Percentiles rank a stretch among this genome's conserved stretches.
phyloP scores from a whole-genome alignment of 2,888 invertebrate genomes.

The Listrodromus nycthemerus region DNA sequence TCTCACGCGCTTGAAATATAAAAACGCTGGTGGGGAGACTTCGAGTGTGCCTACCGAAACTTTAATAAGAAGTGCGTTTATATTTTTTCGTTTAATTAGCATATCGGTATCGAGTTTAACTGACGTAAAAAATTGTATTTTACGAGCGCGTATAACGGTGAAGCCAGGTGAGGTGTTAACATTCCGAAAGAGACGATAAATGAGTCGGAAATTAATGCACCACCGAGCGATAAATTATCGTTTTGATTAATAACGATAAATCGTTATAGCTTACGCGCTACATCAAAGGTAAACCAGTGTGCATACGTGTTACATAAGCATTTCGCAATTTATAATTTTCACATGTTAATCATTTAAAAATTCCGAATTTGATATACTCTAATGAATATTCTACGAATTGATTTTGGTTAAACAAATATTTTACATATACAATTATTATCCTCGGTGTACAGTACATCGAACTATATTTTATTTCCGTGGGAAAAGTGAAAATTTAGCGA shows the following conservation, averaged over 20 bases:
- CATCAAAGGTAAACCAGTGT: background rate
- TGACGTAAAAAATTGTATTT: slow-evolving; percentile 69
- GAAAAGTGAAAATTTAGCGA: background rate
- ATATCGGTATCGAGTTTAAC: slow-evolving; percentile 68
- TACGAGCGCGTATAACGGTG: slow-evolving; percentile 61
- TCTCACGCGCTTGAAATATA: slow-evolving; percentile 51
- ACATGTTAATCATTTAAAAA: background rate
- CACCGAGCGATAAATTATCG: slow-evolving; percentile 58
- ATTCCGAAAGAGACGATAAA: slow-evolving; percentile 68
- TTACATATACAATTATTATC: too few relatives aligned
- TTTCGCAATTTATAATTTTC: background rate
- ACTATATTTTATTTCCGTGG: background rate
- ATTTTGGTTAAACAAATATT: too few relatives aligned
- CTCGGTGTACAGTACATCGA: background rate
- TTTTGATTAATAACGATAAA: slow-evolving; percentile 69
- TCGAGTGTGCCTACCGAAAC: slow-evolving; percentile 39
- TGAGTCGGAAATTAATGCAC: slow-evolving; percentile 66
- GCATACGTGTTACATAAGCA: background rate
- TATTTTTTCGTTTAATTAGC: slow-evolving; percentile 74
- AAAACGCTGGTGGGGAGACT: slow-evolving; percentile 67
- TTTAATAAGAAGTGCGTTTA: slow-evolving; percentile 50
- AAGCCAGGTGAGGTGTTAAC: slow-evolving; percentile 68
- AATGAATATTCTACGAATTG: background rate
- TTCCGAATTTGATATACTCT: background rate
- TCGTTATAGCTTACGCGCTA: slow-evolving; percentile 4